A percentile compares a stretch with the other conserved stretches of the same genome.
These are phyloP conservation scores for Lathamus discolor DNA, from an alignment of 2,113 vertebrate species.

Conservation along the genomic window DNA sequence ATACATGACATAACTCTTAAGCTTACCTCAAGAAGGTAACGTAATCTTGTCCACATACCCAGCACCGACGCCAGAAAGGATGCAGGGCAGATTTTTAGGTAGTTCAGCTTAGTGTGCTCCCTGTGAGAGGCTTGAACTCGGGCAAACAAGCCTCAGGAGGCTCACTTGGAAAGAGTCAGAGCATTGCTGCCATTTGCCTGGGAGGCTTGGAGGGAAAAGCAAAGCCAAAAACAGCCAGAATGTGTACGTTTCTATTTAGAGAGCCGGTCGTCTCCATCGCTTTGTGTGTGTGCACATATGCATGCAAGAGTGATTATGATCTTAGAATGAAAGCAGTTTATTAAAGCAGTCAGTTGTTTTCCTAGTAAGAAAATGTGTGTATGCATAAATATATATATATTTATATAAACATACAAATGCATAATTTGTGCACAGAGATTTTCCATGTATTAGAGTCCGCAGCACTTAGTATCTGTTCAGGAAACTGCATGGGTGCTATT, in stretches of 20 bases:
- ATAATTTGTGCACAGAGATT: neutral
- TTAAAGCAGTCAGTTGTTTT: neutral
- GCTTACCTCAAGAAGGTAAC: slow-evolving; percentile 15
- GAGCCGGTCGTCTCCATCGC: neutral
- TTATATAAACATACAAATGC: neutral
- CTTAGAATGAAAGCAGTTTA: slow-evolving; percentile 43
- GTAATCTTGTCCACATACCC: neutral
- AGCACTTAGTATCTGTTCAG: neutral
- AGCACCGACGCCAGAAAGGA: neutral
- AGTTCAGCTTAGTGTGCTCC: neutral
- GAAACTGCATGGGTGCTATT: neutral
- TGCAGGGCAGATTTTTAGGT: slow-evolving; percentile 37
- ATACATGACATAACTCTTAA: neutral
- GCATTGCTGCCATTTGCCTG: slow-evolving; percentile 63
- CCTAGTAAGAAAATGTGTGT: neutral
- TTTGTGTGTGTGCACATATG: slow-evolving; percentile 37
- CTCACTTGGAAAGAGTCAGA: slow-evolving; percentile 12
- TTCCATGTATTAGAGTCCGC: neutral
- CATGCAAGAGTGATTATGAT: slow-evolving; percentile 46
- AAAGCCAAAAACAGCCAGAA: slow-evolving; percentile 34
- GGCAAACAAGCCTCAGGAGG: slow-evolving; percentile 30
- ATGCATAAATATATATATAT: neutral
- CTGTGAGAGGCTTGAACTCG: neutral
- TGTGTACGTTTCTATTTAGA: neutral
- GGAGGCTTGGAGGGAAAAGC: slow-evolving; percentile 50